phyloP scores from a whole-genome alignment of 2,888 invertebrate species.

The Erebia aethiops region DNA sequence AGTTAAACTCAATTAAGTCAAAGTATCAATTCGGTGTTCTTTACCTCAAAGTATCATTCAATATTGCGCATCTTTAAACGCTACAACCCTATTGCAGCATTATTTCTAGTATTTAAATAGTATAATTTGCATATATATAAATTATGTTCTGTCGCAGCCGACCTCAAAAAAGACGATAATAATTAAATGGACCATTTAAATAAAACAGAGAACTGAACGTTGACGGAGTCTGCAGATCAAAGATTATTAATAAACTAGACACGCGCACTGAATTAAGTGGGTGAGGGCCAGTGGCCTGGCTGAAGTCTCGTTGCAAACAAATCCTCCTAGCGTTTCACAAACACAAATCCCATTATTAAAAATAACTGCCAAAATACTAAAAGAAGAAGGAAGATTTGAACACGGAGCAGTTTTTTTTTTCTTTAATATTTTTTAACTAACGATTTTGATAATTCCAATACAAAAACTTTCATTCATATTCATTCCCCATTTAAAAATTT shows the following conservation, averaged over 20 bases:
- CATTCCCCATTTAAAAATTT: too few relatives aligned
- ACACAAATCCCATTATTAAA: neutral
- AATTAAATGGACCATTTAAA: slow-evolving; percentile 24
- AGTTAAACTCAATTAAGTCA: too few relatives aligned
- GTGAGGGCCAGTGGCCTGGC: slow-evolving; percentile 40
- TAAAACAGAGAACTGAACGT: slow-evolving; percentile 24
- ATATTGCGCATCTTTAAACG: slow-evolving; percentile 10
- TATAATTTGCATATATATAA: slow-evolving; percentile 17
- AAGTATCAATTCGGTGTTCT: neutral
- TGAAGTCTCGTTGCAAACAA: slow-evolving; percentile 31
- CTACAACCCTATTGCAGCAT: slow-evolving; percentile 7
- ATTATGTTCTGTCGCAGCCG: slow-evolving; percentile 6
- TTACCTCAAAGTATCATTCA: neutral
- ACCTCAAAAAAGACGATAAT: slow-evolving; percentile 5
- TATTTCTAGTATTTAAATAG: neutral
- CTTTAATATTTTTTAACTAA: too few relatives aligned
- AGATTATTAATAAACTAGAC: slow-evolving; percentile 48
- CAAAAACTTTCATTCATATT: too few relatives aligned
- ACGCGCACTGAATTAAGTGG: slow-evolving; percentile 41
- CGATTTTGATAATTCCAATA: too few relatives aligned
- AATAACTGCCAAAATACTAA: neutral
- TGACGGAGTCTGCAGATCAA: slow-evolving; percentile 30
- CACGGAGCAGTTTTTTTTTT: neutral
- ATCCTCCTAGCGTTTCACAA: slow-evolving; percentile 8
- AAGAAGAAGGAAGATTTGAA: neutral